A percentile compares a stretch with the other conserved stretches of the same genome.
phyloP scores from a whole-genome alignment of 2,113 vertebrate genomes.

The Myotis yumanensis region DNA sequence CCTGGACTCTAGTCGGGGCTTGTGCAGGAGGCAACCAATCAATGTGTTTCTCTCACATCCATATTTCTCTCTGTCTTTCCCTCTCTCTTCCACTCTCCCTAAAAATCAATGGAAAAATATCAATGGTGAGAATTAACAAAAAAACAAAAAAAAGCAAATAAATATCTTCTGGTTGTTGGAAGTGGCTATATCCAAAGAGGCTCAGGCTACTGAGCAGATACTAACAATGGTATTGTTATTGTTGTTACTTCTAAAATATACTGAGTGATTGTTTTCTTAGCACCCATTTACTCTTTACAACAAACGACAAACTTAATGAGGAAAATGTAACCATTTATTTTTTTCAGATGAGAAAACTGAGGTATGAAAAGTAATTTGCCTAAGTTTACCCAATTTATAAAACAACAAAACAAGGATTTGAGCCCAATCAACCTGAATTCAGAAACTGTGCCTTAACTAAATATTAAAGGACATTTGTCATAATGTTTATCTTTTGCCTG shows the following conservation, averaged over 20 bases:
- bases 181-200: neutral
- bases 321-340: neutral
- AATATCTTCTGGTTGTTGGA: neutral
- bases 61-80: too few species aligned
- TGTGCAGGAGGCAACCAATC: too few species aligned
- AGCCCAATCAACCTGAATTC: neutral
- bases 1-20: too few species aligned
- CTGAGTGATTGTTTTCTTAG: neutral
- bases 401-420: neutral
- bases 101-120: too few species aligned
- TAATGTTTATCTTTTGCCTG: neutral
- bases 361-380: neutral
- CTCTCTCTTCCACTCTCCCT: too few species aligned
- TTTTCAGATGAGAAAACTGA: slow-evolving; percentile 33
- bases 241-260: neutral
- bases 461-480: neutral
- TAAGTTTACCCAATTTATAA: neutral
- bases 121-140: too few species aligned
- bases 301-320: neutral
- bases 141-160: neutral
- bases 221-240: neutral
- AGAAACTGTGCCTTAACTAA: neutral
- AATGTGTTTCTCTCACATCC: too few species aligned
- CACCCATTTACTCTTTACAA: slow-evolving; percentile 1
- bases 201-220: neutral